phyloP scores from a whole-genome alignment of 1,140 invertebrate species.

The Gryon sp. region DNA sequence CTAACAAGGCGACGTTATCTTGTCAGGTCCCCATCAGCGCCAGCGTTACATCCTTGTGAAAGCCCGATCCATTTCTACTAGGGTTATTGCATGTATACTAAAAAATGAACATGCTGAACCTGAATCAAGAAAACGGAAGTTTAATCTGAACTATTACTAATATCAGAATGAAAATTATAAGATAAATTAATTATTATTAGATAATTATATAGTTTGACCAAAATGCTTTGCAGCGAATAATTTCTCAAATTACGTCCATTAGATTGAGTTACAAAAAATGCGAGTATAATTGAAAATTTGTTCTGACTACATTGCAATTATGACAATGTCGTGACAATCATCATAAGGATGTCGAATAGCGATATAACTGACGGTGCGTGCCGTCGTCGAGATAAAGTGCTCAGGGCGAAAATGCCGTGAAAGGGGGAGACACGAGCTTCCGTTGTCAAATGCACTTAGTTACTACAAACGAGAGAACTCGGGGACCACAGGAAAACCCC shows the following conservation, averaged over 20 bases:
- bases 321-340: constrained; percentile 50
- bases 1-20: too few species aligned
- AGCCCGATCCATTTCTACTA: too few species aligned
- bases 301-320: constrained; percentile 14
- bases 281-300: constrained; percentile 38
- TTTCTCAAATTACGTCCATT: constrained; percentile 20
- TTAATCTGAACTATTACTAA: too few species aligned
- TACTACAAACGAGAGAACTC: constrained; percentile 77
- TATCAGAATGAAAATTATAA: too few species aligned
- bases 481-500: constrained; percentile 64
- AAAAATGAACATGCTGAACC: too few species aligned
- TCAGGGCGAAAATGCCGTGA: constrained; percentile 66
- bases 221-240: too few species aligned
- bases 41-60: too few species aligned
- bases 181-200: too few species aligned
- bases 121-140: too few species aligned
- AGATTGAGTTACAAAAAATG: constrained; percentile 23
- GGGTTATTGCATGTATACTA: too few species aligned
- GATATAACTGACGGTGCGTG: constrained; percentile 41
- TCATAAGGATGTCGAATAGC: constrained; percentile 47
- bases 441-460: constrained; percentile 80
- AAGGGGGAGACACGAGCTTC: constrained; percentile 74
- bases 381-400: constrained; percentile 58
- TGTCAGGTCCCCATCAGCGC: too few species aligned
- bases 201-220: neutral